Conservation (phyloP, 1,140 invertebrate genomes). For the Zeugodacus cucurbitae region DNA sequence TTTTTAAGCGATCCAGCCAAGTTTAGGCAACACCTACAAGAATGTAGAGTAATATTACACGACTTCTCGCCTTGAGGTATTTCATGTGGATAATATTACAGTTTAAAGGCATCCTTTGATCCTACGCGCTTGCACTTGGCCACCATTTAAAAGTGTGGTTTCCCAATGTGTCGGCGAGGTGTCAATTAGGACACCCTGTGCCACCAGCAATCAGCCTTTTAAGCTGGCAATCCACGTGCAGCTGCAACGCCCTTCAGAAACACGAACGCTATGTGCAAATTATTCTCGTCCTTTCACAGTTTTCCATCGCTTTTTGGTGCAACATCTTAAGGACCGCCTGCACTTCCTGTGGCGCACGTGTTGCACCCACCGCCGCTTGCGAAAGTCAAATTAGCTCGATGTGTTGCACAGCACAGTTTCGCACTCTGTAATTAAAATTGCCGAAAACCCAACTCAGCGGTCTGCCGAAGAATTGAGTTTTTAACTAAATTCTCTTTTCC, state of each 20-base stretch:
- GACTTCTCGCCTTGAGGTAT: too few species aligned
- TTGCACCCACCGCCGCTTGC: background rate
- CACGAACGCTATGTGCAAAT: background rate
- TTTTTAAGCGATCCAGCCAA: too few species aligned
- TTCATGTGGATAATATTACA: too few species aligned
- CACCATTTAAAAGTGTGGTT: conserved; percentile 47
- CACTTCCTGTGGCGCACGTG: conserved; percentile 33
- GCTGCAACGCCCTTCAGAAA: conserved; percentile 9
- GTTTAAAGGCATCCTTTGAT: background rate
- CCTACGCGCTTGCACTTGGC: background rate
- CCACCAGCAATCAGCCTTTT: background rate
- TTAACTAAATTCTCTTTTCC: background rate
- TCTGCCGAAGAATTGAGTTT: background rate
- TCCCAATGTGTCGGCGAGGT: conserved; percentile 47
- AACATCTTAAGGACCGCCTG: background rate
- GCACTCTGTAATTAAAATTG: conserved; percentile 3
- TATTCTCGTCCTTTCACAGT: background rate
- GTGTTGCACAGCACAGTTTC: background rate
- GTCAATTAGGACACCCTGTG: conserved; percentile 54
- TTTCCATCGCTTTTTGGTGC: background rate
- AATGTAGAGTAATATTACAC: too few species aligned
- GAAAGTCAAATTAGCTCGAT: background rate
- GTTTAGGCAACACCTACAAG: too few species aligned
- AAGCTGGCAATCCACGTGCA: background rate
- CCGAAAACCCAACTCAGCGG: background rate